Percentiles rank a stretch among this genome's conserved stretches.
These are phyloP conservation scores for Amphilophus citrinellus DNA, from an alignment of 2,113 vertebrate genomes.

Conservation along the genomic window DNA sequence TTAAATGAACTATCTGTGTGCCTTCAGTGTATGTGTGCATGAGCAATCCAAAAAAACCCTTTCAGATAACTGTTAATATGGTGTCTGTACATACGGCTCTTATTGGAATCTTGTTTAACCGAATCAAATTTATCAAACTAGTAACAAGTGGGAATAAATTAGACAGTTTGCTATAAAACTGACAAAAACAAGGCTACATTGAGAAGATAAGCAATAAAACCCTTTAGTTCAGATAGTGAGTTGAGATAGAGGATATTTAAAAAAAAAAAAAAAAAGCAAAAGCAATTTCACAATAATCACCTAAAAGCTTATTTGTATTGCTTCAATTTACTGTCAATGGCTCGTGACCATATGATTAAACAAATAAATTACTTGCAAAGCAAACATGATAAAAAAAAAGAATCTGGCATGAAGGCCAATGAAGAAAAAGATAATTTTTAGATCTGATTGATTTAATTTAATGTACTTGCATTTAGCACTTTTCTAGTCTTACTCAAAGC, in stretches of 20 bases:
- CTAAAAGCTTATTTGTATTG: slow-evolving; percentile 5
- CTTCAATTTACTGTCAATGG: background rate
- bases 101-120: slow-evolving; percentile 30
- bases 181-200: background rate
- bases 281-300: slow-evolving; percentile 8
- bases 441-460: background rate
- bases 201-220: background rate
- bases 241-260: background rate
- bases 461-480: background rate
- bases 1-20: slow-evolving; percentile 50
- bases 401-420: background rate
- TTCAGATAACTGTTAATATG: slow-evolving; percentile 36
- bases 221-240: background rate
- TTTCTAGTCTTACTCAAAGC: background rate
- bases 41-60: slow-evolving; percentile 18
- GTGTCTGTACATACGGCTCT: background rate
- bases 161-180: background rate
- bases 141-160: slow-evolving; percentile 25
- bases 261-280: background rate
- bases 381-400: background rate
- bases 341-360: background rate
- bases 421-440: background rate
- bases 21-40: slow-evolving; percentile 31
- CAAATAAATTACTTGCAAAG: background rate
- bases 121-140: slow-evolving; percentile 14